phyloP scores from a whole-genome alignment of 2,797 vertebrate genomes.

The Hippocampus kuda region DNA sequence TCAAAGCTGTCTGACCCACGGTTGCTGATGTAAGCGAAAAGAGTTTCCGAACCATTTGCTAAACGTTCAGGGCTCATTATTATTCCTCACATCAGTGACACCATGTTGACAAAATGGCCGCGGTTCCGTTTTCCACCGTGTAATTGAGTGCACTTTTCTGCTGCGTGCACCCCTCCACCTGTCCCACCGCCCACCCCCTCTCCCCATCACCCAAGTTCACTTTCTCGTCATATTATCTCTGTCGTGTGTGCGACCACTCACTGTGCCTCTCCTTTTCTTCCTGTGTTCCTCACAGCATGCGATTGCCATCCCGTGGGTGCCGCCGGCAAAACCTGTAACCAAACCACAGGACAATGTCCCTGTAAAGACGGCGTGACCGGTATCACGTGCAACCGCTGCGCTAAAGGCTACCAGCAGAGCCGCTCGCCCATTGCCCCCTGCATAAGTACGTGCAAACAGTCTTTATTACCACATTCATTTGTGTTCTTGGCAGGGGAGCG shows the following conservation, averaged over 20 bases:
- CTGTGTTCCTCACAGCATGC: slow-evolving; percentile 80
- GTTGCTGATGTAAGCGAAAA: too few relatives aligned
- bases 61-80: too few relatives aligned
- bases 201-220: slow-evolving; percentile 27
- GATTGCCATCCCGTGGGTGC: slow-evolving; percentile 97
- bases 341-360: slow-evolving; percentile 95
- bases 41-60: too few relatives aligned
- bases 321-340: slow-evolving; percentile 97
- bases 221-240: slow-evolving; percentile 2
- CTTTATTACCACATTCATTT: slow-evolving; percentile 26
- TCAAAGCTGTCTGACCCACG: too few relatives aligned
- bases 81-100: too few relatives aligned
- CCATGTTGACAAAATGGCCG: not conserved
- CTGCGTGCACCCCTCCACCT: slow-evolving; percentile 46
- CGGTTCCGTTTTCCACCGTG: not conserved
- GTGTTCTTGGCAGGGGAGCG: slow-evolving; percentile 5
- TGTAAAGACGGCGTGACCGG: slow-evolving; percentile 97
- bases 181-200: slow-evolving; percentile 18
- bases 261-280: slow-evolving; percentile 58
- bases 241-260: slow-evolving; percentile 52
- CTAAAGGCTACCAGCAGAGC: slow-evolving; percentile 98
- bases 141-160: slow-evolving; percentile 17
- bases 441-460: slow-evolving; percentile 82
- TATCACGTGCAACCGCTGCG: slow-evolving; percentile 95
- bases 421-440: slow-evolving; percentile 95